Percentiles rank a stretch among this genome's conserved stretches.
These are phyloP conservation scores for Saccostrea glomerata DNA, from an alignment of 1,140 invertebrate genomes.

Conservation along the genomic window DNA sequence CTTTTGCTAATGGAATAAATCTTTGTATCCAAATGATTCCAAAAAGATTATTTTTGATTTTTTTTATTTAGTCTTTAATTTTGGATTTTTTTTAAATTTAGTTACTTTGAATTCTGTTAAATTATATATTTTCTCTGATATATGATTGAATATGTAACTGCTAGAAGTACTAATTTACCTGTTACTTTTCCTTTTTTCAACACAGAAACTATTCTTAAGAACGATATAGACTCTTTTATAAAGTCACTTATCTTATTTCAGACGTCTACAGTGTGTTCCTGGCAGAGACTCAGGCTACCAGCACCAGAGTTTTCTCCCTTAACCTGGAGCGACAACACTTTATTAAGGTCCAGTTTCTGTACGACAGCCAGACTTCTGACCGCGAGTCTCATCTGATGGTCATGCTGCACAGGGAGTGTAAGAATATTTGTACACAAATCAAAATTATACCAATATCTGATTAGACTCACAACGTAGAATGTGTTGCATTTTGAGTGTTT, in stretches of 20 bases:
- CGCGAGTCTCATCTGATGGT: constrained; percentile 72
- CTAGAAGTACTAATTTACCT: background rate
- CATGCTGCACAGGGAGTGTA: constrained; percentile 76
- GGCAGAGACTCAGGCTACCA: constrained; percentile 70
- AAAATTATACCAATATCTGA: background rate
- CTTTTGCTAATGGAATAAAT: no score
- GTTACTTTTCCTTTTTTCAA: background rate
- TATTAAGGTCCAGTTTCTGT: constrained; percentile 74
- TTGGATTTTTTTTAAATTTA: no score
- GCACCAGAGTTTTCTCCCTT: constrained; percentile 71
- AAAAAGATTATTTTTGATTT: no score
- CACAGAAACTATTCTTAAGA: background rate
- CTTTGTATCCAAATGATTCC: no score
- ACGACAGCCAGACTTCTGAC: constrained; percentile 56
- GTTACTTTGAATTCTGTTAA: no score
- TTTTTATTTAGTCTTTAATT: no score
- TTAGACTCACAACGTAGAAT: background rate
- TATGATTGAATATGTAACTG: background rate
- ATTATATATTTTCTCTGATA: background rate
- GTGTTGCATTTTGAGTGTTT: background rate
- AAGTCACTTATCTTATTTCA: constrained; percentile 52
- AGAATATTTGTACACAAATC: constrained; percentile 40
- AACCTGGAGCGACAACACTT: constrained; percentile 71
- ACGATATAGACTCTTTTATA: no score
- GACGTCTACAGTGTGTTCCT: constrained; percentile 70